Base-by-base conservation (phyloP, 2,888 invertebrate genomes). In the Sphaerophoria taeniata region DNA sequence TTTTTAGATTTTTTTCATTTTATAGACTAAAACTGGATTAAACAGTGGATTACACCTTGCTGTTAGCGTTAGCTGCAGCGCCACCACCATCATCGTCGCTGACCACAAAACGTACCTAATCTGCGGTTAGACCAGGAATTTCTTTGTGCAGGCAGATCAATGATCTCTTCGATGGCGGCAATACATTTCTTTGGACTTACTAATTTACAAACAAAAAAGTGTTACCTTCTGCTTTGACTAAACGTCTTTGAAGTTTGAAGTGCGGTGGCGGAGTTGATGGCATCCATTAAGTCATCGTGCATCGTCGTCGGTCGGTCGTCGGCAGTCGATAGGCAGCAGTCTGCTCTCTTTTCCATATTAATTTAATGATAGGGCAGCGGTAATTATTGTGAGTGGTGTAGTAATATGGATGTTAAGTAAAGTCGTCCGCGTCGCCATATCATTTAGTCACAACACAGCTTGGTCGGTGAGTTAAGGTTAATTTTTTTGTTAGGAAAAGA, bases 321-420 rank as follows among this genome's bases (percentile, higher is more conserved):
- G 24, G 24, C 24, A 2, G 24, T 84, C 75, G 83, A 83, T 79
- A 78, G 47, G 36, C 31, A 39, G 43, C 12, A 24, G 67, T 53
- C 51, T 39, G 14, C 11, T 53, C 11, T 53, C 65, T 75, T 71
- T 80, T 75, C 71, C 69, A 39, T 65, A 47, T 75, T 75, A 74
- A 80, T 65, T 70, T 84, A 80, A 79, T 80, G 80, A 84, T 75
- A 84, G 80, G 55, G 75, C 63, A 49, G 67, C 60, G 67, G 34
- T 80, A 75, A 84, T 75, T 49, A 79, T 75, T 79, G 80, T 79
- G 67, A 84, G 84, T 80, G 84, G 80, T 84, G 84, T 78, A 72
- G 82, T 74, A 79, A 67, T 79, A 79, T 79, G 67, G 67, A 47
- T 80, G 84, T 84, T 72, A 75, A 75, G 60, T 80, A 71, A 75